Evolutionary conservation across 2,797 vertebrate species (phyloP), one percentile per base, ranked within the genome.

Genomic region (Enoplosus armatus): DNA sequence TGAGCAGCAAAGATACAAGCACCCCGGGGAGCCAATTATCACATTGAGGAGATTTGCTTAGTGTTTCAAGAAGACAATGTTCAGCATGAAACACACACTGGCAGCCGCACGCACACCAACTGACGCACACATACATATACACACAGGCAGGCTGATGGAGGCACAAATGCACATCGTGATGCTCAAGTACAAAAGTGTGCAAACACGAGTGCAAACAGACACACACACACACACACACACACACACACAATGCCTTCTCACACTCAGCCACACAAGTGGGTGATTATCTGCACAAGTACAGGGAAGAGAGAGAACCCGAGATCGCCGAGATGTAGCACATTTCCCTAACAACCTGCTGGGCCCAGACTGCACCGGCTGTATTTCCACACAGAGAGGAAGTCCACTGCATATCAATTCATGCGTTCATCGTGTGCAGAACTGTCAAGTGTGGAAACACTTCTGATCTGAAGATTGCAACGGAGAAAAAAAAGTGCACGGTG

Each of bases 1-100:
- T 83, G 91, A 92, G 87, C 83, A 67, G 86, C 87, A 91, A 90
- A 92, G 90, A 90, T 87, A 90, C 84, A 83, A 72, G 80, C 88
- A 89, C 94, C 90, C 93, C 67, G 31, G 92, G 91, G 93, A 94
- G 91, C 94, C 94, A 95, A 95, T 95, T 94, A 95, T 94, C 92
- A 92, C 92, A 90, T 92, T 85, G 93, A 94, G 79, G 80, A 92
- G 89, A 95, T 95, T 93, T 94, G 79, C 91, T 92, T 92, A 90
- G 90, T 88, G 87, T 91, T 93, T 92, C 89, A 90, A 87, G 92
- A 88, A 92, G 90, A 94, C 90, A 93, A 85, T 90, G 90, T 91
- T 93, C 80, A 35, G 79, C 82, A 83, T 74, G 78, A 86, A 87
- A 76, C 74, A 79, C 78, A 84, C 92, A 84, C 65, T 80, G 33